Evolutionary conservation across 2,113 vertebrate species (phyloP).

Genomic region (Paratilapia polleni): DNA sequence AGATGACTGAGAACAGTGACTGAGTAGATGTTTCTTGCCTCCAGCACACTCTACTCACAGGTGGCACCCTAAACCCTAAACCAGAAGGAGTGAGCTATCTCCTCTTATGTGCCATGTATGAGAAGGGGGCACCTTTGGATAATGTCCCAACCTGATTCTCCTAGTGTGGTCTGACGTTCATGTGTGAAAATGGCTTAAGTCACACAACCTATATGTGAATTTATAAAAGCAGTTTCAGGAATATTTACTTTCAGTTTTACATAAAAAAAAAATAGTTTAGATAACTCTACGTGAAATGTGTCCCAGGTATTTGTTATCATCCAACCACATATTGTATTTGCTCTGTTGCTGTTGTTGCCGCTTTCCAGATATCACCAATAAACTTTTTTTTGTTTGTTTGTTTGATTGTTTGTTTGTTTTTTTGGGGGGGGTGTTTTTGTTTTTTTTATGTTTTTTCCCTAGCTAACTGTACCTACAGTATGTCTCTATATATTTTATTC

Average conservation of each 20-base stretch:
- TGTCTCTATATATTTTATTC: not conserved
- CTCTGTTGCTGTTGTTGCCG: not conserved
- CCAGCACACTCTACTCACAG: not conserved
- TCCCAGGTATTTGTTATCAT: not conserved
- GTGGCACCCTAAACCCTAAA: not conserved
- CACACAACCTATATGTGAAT: not conserved
- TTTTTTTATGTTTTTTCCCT: not conserved
- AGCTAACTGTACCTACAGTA: not conserved
- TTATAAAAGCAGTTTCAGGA: not conserved
- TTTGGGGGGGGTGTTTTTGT: not conserved
- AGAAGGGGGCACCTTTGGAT: not conserved
- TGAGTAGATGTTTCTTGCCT: not conserved
- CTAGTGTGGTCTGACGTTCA: not conserved
- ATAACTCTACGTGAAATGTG: not conserved
- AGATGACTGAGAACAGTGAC: not conserved
- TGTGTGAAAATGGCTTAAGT: not conserved
- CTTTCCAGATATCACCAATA: constrained; percentile 8
- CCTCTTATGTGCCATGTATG: not conserved
- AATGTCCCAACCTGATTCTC: not conserved
- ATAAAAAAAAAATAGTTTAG: not conserved
- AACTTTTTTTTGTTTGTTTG: not conserved
- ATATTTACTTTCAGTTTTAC: not conserved
- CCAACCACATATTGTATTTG: not conserved
- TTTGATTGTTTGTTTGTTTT: too few species aligned
- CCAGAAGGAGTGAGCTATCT: not conserved